Conservation (phyloP, 2,797 vertebrate species). For the Peromyscus nudipes region DNA sequence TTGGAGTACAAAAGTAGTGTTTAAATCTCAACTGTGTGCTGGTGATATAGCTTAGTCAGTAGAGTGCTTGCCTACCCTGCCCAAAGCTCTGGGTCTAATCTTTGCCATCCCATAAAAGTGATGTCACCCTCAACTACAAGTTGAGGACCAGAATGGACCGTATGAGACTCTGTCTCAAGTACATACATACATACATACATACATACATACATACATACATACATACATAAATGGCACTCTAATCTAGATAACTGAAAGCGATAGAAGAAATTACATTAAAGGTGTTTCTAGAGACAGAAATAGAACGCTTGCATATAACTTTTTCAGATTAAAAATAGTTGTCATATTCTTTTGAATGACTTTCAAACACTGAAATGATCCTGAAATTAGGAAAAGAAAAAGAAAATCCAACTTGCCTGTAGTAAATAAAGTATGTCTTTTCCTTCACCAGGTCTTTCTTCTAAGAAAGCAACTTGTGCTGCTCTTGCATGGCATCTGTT, state of each 20-base stretch:
- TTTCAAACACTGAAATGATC: constrained; percentile 46
- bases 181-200: background rate
- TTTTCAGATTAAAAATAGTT: constrained; percentile 32
- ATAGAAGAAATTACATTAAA: constrained; percentile 42
- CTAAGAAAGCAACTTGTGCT: background rate
- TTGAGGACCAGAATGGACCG: background rate
- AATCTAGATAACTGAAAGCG: background rate
- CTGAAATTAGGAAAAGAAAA: background rate
- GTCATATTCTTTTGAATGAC: background rate
- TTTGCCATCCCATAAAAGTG: background rate
- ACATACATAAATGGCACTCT: background rate
- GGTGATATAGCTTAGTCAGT: background rate
- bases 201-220: background rate
- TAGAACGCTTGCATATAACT: background rate
- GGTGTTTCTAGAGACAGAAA: constrained; percentile 10
- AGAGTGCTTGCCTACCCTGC: background rate
- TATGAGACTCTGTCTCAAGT: background rate
- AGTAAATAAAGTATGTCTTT: constrained; percentile 50
- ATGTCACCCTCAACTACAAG: background rate
- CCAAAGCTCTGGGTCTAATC: background rate
- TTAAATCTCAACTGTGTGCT: background rate
- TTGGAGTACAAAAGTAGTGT: background rate
- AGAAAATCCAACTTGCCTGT: background rate
- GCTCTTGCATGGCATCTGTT: background rate
- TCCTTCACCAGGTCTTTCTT: constrained; percentile 30